These are phyloP conservation scores for Dasysyrphus albostriatus DNA, from an alignment of 2,888 invertebrate genomes.

Conservation along the genomic window DNA sequence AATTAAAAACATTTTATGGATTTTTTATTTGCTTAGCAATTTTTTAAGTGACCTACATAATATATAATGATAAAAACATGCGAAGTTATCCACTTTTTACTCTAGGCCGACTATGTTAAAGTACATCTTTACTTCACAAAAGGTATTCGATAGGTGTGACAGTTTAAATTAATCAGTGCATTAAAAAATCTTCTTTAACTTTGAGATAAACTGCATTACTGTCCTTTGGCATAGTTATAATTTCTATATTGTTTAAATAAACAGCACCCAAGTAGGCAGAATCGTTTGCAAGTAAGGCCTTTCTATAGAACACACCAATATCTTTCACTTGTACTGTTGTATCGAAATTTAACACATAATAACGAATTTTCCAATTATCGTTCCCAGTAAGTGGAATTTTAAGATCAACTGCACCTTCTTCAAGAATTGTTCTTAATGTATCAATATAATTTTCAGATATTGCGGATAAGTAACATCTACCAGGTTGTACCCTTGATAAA, in stretches of 20 bases:
- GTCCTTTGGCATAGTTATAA: conserved; percentile 28
- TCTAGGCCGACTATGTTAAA: no score
- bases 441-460: conserved; percentile 75
- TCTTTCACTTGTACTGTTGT: conserved; percentile 79
- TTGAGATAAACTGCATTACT: conserved; percentile 57
- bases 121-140: no score
- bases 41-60: no score
- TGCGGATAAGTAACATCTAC: conserved; percentile 79
- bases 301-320: conserved; percentile 79
- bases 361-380: conserved; percentile 80
- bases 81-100: no score
- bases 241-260: conserved; percentile 78
- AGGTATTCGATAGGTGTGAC: no score
- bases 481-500: conserved; percentile 74
- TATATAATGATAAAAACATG: no score
- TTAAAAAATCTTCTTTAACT: conserved; percentile 48
- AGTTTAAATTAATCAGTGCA: conserved; percentile 1
- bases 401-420: conserved; percentile 72
- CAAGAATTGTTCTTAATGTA: conserved; percentile 44
- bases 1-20: no score
- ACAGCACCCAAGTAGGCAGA: conserved; percentile 80
- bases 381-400: conserved; percentile 69
- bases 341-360: conserved; percentile 79
- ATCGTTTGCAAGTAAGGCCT: conserved; percentile 54
- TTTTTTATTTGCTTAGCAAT: no score